Conservation (phyloP, 2,797 vertebrate species). For the Meriones psammophilus region DNA sequence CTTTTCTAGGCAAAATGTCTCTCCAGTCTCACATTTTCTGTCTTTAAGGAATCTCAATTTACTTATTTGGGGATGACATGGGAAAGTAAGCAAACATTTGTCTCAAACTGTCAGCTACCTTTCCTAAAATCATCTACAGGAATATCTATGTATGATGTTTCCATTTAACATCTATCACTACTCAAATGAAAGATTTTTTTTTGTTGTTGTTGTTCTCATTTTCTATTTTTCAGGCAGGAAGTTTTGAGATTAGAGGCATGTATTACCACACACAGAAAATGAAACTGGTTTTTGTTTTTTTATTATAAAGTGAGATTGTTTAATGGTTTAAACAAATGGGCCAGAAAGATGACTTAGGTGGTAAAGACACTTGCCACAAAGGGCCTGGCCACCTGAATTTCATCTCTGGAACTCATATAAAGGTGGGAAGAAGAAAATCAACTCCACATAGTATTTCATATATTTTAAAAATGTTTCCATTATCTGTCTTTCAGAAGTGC, state of each 20-base stretch:
- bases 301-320: conserved; percentile 37
- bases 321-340: conserved; percentile 37
- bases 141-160: conserved; percentile 1
- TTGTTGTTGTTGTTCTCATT: too few species aligned
- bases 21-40: conserved; percentile 8
- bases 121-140: conserved; percentile 36
- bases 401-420: neutral
- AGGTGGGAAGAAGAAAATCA: neutral
- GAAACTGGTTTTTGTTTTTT: conserved; percentile 38
- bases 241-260: neutral
- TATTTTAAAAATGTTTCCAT: too few species aligned
- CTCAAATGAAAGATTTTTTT: neutral
- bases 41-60: conserved; percentile 50
- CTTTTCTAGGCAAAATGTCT: conserved; percentile 54
- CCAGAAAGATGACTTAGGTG: neutral
- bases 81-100: neutral
- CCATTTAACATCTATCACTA: conserved; percentile 29
- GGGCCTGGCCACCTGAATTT: neutral
- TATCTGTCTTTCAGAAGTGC: too few species aligned
- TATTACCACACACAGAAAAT: neutral
- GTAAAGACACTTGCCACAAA: neutral
- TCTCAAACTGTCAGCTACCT: conserved; percentile 9
- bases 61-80: neutral
- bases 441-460: too few species aligned
- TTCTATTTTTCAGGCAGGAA: neutral